A percentile compares a stretch with the other conserved stretches of the same genome.
Conservation (phyloP, 2,797 vertebrate genomes). For the Bradypodion pumilum region DNA sequence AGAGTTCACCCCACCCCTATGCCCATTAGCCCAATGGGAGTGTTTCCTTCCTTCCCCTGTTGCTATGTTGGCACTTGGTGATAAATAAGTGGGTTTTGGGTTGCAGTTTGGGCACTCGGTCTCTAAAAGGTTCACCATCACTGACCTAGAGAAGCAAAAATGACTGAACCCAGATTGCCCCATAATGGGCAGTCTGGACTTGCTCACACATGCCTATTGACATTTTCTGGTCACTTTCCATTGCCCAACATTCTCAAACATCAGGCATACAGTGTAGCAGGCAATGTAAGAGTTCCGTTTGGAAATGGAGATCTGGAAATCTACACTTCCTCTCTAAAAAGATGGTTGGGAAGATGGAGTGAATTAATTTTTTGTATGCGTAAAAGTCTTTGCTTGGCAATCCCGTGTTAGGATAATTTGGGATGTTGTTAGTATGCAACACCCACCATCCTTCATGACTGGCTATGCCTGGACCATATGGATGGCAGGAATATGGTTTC, state of each 20-base stretch:
- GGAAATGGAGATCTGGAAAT: neutral
- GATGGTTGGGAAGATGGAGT: neutral
- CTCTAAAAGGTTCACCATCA: too few species aligned
- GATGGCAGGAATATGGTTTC: too few species aligned
- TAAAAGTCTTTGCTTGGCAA: neutral
- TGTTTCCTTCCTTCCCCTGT: too few species aligned
- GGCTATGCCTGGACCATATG: neutral
- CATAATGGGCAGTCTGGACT: too few species aligned
- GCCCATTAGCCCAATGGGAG: too few species aligned
- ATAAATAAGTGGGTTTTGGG: too few species aligned
- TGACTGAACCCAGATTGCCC: too few species aligned
- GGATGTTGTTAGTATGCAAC: neutral
- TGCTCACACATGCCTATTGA: neutral
- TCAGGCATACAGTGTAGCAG: neutral
- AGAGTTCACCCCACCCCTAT: too few species aligned
- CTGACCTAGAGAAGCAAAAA: too few species aligned
- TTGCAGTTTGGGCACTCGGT: too few species aligned
- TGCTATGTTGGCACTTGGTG: too few species aligned
- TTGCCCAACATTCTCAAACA: too few species aligned
- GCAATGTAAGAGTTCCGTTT: neutral
- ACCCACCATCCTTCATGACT: neutral
- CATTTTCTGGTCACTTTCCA: neutral
- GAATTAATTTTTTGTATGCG: neutral
- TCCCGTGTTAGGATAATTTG: neutral
- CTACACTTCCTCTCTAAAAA: neutral